phyloP scores from a whole-genome alignment of 2,888 invertebrate genomes.

The Junonia oenone region DNA sequence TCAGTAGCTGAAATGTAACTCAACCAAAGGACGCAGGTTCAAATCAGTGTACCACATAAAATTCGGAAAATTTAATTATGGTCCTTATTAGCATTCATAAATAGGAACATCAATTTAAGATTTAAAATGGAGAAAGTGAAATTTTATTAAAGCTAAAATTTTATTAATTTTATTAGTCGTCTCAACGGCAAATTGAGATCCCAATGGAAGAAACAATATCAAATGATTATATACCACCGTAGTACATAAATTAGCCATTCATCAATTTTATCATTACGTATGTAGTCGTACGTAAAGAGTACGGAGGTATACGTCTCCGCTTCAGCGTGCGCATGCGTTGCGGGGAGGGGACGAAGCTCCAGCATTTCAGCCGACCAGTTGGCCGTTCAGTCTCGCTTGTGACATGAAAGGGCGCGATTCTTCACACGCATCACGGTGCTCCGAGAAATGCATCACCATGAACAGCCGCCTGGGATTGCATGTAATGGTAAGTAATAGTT shows the following conservation, averaged over 20 bases:
- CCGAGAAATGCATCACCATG: slow-evolving; percentile 85
- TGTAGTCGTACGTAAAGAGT: slow-evolving; percentile 23
- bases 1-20: too few species aligned
- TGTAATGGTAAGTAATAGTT: slow-evolving; percentile 67
- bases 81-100: too few species aligned
- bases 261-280: slow-evolving; percentile 29
- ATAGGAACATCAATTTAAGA: too few species aligned
- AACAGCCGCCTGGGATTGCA: slow-evolving; percentile 81
- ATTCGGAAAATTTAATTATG: too few species aligned
- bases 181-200: too few species aligned
- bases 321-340: slow-evolving; percentile 50
- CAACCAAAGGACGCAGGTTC: too few species aligned
- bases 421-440: slow-evolving; percentile 78
- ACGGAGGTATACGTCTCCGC: slow-evolving; percentile 40
- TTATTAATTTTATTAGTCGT: too few species aligned
- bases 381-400: slow-evolving; percentile 74
- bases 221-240: neutral
- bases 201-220: too few species aligned
- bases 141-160: too few species aligned
- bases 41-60: too few species aligned
- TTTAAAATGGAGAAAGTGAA: too few species aligned
- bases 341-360: slow-evolving; percentile 43
- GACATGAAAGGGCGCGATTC: slow-evolving; percentile 80
- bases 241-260: slow-evolving; percentile 42
- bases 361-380: slow-evolving; percentile 62